Percentiles rank a stretch among this genome's conserved stretches.
Evolutionary conservation across 2,797 vertebrate genomes (phyloP).

Genomic region (Xerus rutilus): DNA sequence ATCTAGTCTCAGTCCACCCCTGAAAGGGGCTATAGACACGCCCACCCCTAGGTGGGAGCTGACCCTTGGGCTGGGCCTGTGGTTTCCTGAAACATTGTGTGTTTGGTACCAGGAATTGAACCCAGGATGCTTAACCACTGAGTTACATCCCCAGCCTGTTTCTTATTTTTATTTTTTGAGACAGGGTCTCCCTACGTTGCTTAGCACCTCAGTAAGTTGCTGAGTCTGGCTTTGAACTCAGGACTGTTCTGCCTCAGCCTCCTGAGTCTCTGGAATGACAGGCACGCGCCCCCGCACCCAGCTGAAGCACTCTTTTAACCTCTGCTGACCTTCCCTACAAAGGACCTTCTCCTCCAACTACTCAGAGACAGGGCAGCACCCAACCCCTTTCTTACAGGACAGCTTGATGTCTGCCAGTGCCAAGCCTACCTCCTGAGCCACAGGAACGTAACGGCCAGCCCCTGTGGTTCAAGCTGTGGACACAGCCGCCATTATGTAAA

Average conservation of each 20-base stretch:
- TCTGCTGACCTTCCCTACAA: neutral
- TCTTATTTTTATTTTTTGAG: no score
- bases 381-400: neutral
- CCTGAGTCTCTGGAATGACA: no score
- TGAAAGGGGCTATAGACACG: neutral
- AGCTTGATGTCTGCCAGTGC: neutral
- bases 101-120: no score
- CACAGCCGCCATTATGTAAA: neutral
- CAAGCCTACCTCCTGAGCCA: neutral
- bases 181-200: no score
- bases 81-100: neutral
- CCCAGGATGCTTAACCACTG: no score
- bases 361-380: neutral
- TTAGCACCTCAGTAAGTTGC: no score
- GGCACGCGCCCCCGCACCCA: rapidly evolving
- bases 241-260: no score
- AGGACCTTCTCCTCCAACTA: neutral
- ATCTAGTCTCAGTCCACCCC: neutral
- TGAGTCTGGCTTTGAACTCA: no score
- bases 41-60: neutral
- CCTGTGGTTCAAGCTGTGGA: no score
- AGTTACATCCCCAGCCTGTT: no score
- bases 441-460: neutral
- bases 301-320: neutral
- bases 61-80: neutral